Evolutionary conservation across 1,140 invertebrate species (phyloP).

Genomic region (Temnothorax longispinosus): DNA sequence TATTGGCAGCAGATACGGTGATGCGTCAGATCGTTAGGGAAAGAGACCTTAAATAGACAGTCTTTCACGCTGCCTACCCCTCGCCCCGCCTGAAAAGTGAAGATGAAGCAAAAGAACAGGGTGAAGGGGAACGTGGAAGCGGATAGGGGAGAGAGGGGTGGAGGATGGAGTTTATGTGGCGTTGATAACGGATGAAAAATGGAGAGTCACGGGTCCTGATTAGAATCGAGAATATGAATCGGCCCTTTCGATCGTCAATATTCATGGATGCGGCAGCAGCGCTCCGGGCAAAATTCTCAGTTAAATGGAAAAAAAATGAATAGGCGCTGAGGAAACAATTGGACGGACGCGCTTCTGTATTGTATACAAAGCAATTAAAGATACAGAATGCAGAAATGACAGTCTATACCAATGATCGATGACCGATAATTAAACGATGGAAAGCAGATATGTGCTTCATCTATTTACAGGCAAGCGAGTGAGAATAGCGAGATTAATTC

Average conservation of each 20-base stretch:
- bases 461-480: neutral
- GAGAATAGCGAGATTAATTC: neutral
- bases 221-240: slow-evolving; percentile 74
- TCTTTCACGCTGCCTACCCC: slow-evolving; percentile 12
- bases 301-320: slow-evolving; percentile 50
- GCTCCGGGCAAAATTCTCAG: slow-evolving; percentile 41
- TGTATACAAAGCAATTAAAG: slow-evolving; percentile 30
- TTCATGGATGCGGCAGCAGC: slow-evolving; percentile 61
- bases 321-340: slow-evolving; percentile 32
- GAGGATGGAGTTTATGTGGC: slow-evolving; percentile 57
- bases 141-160: neutral
- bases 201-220: slow-evolving; percentile 68
- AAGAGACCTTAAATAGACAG: slow-evolving; percentile 58
- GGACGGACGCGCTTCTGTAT: slow-evolving; percentile 13
- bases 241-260: slow-evolving; percentile 68
- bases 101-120: slow-evolving; percentile 18
- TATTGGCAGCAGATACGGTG: slow-evolving; percentile 67
- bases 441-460: neutral
- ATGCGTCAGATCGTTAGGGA: slow-evolving; percentile 70
- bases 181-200: slow-evolving; percentile 74
- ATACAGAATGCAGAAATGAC: slow-evolving; percentile 4
- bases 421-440: neutral
- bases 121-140: neutral
- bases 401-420: neutral
- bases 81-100: neutral